Base-by-base conservation (phyloP, 1,140 invertebrate genomes). In the Zaprionus kolodkinae region DNA sequence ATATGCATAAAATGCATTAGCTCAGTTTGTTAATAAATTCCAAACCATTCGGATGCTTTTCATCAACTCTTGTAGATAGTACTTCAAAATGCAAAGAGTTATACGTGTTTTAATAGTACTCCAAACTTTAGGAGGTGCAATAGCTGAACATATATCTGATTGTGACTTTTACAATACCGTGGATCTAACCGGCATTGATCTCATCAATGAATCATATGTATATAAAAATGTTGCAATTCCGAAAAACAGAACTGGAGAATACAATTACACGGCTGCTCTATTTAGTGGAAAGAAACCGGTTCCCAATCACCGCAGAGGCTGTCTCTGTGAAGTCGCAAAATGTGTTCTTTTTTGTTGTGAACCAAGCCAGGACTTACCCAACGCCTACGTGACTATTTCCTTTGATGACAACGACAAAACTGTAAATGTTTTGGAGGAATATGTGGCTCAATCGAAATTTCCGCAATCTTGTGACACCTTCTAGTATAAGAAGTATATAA, bases 151-250 rank as follows among this genome's bases (percentile, higher is more conserved):
- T 10, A 59, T 25, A 27, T 2, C 17, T 0, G 13, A 33, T 1
- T 68, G 66, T 30, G 43, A 52, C 11, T 52, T 50, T 6, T 30
- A 13, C 17, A 43, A 68, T 30, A 50, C 66, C 6, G 33, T 60
- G n/a, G 25, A 60, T 30, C n/a, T 60, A 0, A 27, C 15, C 1
- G n/a, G 30, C 7, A 59, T 57, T 1, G 2, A 25, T 15, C 0
- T 4, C 9, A 27, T 27, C 9, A 21, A 60, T 30, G 66, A 56
- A 30, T 68, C 56, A 1, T 68, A 68, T 38, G 7, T 17, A 3
- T 65, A 65, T 15, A 43, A 13, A 5, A 15, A 68, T 38, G 25
- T 68, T 27, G 1, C 38, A 13, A 68, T 68, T 5, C 55, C 65
- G 4, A 15, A 6, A 1, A 43, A 68, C 0, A 50, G 60, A 60